Percentiles rank a stretch among this genome's conserved stretches.
Conservation (phyloP, 2,888 invertebrate species). For the Plebejus argus region DNA sequence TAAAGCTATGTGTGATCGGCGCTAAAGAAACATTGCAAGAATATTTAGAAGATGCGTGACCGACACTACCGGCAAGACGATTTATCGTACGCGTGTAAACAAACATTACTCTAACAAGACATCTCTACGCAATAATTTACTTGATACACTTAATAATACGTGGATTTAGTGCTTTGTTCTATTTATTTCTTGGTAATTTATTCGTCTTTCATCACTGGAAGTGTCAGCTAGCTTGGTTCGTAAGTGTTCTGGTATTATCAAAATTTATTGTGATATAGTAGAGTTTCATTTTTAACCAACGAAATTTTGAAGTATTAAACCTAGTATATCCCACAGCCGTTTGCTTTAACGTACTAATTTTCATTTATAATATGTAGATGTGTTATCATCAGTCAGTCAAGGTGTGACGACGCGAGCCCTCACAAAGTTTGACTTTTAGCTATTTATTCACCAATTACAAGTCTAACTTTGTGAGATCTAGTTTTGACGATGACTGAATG, state of each 20-base stretch:
- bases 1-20: not conserved
- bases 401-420: no score
- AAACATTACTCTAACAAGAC: conserved; percentile 51
- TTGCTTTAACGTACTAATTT: no score
- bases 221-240: not conserved
- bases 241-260: not conserved
- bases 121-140: conserved; percentile 31
- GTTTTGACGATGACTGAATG: no score
- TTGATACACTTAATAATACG: conserved; percentile 21
- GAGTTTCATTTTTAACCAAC: no score
- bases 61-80: conserved; percentile 60
- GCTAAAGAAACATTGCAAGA: conserved; percentile 28
- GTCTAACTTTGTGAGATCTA: no score
- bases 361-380: no score
- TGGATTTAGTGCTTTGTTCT: conserved; percentile 28
- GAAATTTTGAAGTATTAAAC: no score
- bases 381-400: no score
- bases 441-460: no score
- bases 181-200: conserved; percentile 23
- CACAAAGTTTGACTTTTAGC: no score
- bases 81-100: conserved; percentile 54
- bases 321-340: no score
- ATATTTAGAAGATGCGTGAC: conserved; percentile 49
- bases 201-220: not conserved
- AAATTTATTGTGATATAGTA: not conserved